These are phyloP conservation scores for Dastarcus helophoroides DNA, from an alignment of 2,888 invertebrate genomes.

Conservation along the genomic window DNA sequence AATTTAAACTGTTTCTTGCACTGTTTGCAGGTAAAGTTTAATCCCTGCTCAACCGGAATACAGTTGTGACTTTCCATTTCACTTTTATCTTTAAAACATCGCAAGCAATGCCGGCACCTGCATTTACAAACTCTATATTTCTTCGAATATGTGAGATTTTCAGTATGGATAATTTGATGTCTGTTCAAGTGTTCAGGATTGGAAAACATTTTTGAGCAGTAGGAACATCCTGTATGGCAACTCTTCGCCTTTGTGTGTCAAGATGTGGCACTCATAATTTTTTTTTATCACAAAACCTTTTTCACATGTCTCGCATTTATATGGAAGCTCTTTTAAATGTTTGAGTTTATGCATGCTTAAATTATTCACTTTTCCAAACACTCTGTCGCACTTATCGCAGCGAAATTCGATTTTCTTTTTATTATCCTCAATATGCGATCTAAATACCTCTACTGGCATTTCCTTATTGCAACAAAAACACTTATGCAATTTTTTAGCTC, in stretches of 20 bases:
- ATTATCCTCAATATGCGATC: conserved; percentile 22
- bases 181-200: conserved; percentile 27
- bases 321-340: conserved; percentile 27
- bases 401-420: conserved; percentile 21
- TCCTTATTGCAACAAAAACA: conserved; percentile 23
- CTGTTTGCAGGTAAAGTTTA: conserved; percentile 20
- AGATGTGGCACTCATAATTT: conserved; percentile 27
- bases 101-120: conserved; percentile 22
- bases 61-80: conserved; percentile 21
- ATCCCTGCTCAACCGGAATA: conserved; percentile 19
- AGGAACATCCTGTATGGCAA: conserved; percentile 24
- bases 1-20: conserved; percentile 26
- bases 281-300: conserved; percentile 28
- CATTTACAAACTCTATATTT: conserved; percentile 26
- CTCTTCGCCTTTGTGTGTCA: conserved; percentile 23
- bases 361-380: conserved; percentile 26
- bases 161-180: conserved; percentile 26
- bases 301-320: conserved; percentile 24
- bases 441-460: conserved; percentile 19
- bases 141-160: conserved; percentile 24
- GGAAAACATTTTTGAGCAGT: conserved; percentile 25
- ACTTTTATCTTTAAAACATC: conserved; percentile 22
- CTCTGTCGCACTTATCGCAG: conserved; percentile 25
- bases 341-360: conserved; percentile 25
- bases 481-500: conserved; percentile 19